Percentiles rank a stretch among this genome's conserved stretches.
phyloP scores from a whole-genome alignment of 1,140 invertebrate species.

The Drosophila kepulauana region DNA sequence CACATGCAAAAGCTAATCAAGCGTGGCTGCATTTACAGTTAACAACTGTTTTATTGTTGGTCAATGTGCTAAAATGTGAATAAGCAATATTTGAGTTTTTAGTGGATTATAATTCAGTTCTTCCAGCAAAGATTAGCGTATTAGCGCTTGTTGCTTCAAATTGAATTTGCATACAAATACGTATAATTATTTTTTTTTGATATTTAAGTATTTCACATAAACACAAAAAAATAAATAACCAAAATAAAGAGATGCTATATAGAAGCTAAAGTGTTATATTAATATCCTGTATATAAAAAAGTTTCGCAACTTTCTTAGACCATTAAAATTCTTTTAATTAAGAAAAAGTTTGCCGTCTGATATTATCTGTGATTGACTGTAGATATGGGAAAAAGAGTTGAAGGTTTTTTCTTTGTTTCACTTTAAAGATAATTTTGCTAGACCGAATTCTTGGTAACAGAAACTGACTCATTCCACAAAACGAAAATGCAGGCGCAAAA shows the following conservation, averaged over 20 bases:
- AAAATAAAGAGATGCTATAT: no score
- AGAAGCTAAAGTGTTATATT: no score
- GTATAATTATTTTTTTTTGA: no score
- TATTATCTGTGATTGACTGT: not conserved
- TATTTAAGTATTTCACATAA: no score
- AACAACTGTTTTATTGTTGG: conserved; percentile 1
- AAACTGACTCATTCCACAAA: conserved; percentile 1
- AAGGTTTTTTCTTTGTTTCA: not conserved
- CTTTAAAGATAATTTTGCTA: not conserved
- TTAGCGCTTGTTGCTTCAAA: no score
- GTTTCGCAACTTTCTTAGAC: no score
- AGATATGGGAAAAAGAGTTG: not conserved
- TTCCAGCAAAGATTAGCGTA: no score
- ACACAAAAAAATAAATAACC: no score
- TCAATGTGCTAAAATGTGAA: not conserved
- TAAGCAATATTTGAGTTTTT: not conserved
- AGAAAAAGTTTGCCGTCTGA: not conserved
- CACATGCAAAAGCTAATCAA: conserved; percentile 3
- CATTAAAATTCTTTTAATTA: no score
- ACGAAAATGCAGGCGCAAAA: conserved; percentile 2
- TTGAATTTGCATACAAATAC: no score
- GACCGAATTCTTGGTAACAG: not conserved
- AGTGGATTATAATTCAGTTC: no score
- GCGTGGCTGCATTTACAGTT: not conserved
- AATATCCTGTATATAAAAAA: no score